Conservation (phyloP, 2,113 vertebrate genomes). For the Menura novaehollandiae region DNA sequence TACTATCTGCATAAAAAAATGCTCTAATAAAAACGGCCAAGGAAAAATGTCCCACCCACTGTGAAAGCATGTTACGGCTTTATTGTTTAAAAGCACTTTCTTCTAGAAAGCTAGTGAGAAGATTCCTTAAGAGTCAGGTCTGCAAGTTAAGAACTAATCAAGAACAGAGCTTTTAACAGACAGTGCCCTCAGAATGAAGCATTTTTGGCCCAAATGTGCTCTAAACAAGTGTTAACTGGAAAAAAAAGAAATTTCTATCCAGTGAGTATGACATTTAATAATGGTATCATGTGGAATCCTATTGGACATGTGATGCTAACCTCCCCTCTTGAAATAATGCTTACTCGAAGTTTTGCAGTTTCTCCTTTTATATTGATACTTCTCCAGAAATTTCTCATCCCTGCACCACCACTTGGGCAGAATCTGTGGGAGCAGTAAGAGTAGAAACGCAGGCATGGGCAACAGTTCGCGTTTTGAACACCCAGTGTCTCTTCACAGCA, state of each 20-base stretch:
- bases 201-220: neutral
- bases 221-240: neutral
- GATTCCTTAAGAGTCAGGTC: neutral
- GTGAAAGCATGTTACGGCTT: neutral
- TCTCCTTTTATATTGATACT: neutral
- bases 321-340: neutral
- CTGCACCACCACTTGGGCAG: neutral
- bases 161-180: neutral
- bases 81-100: neutral
- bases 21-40: neutral
- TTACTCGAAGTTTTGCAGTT: neutral
- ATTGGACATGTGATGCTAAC: neutral
- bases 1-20: neutral
- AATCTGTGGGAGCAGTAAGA: neutral
- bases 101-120: neutral
- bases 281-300: neutral
- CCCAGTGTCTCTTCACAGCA: neutral
- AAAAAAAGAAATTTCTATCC: neutral
- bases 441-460: rapidly evolving
- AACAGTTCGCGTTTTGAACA: neutral
- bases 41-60: neutral
- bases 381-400: neutral
- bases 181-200: neutral
- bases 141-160: neutral
- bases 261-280: neutral